Evolutionary conservation across 2,888 invertebrate genomes (phyloP).

Genomic region (Atrina japonica): DNA sequence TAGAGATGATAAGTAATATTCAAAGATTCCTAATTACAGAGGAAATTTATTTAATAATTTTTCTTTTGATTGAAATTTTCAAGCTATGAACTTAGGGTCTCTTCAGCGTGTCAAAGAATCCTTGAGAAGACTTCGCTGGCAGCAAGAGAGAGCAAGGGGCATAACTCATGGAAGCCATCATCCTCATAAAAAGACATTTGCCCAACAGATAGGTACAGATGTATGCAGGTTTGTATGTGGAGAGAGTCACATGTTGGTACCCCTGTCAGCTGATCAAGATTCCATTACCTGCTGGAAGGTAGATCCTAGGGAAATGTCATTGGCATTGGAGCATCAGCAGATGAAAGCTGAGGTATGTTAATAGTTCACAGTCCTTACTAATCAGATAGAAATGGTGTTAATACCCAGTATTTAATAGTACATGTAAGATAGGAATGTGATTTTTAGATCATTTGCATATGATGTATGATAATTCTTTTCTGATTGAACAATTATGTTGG

Average conservation of each 20-base stretch:
- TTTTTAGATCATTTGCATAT: too few species aligned
- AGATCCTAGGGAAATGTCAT: slow-evolving; percentile 56
- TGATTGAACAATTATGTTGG: too few species aligned
- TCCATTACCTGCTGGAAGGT: slow-evolving; percentile 17
- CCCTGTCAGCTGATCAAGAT: slow-evolving; percentile 21
- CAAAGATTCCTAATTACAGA: too few species aligned
- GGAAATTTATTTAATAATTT: too few species aligned
- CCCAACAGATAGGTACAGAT: slow-evolving; percentile 52
- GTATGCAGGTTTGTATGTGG: slow-evolving; percentile 70
- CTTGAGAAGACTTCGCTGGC: slow-evolving; percentile 73
- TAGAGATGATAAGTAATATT: too few species aligned
- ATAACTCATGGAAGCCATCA: slow-evolving; percentile 34
- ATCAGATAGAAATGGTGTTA: too few species aligned
- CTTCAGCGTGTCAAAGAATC: slow-evolving; percentile 76
- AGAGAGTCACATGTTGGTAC: slow-evolving; percentile 44
- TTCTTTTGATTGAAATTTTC: not conserved
- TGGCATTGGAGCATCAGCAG: slow-evolving; percentile 76
- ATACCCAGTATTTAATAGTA: too few species aligned
- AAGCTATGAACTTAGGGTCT: slow-evolving; percentile 62
- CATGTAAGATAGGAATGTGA: too few species aligned
- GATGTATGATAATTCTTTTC: too few species aligned
- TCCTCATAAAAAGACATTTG: slow-evolving; percentile 24
- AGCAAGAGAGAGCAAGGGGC: slow-evolving; percentile 65
- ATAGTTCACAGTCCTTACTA: too few species aligned
- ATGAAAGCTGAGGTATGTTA: slow-evolving; percentile 74